Evolutionary conservation across 2,888 invertebrate species (phyloP).

Genomic region (Xylocampa areola): DNA sequence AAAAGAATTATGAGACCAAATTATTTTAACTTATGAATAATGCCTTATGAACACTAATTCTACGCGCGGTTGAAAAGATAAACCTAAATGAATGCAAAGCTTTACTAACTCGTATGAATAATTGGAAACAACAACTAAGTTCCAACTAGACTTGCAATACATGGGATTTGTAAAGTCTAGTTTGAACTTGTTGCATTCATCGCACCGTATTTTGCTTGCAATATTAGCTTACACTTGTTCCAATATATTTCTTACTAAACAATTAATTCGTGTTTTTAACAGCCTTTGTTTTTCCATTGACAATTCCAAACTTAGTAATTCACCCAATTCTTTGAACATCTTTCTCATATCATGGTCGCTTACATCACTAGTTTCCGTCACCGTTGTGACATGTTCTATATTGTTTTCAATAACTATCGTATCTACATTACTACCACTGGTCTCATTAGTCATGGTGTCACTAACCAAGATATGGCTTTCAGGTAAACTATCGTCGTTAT

Average conservation of each 20-base stretch:
- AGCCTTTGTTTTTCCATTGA: constrained; percentile 11
- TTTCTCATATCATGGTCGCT: constrained; percentile 24
- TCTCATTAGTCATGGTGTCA: not conserved
- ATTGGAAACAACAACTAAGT: too few relatives aligned
- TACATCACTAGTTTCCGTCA: not conserved
- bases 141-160: too few relatives aligned
- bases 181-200: too few relatives aligned
- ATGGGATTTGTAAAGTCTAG: too few relatives aligned
- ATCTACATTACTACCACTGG: not conserved
- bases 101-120: too few relatives aligned
- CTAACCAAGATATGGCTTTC: not conserved
- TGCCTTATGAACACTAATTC: too few relatives aligned
- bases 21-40: too few relatives aligned
- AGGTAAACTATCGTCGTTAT: constrained; percentile 6
- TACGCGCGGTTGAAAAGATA: too few relatives aligned
- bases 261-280: constrained; percentile 21
- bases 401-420: not conserved
- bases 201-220: too few relatives aligned
- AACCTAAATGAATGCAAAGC: too few relatives aligned
- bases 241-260: constrained; percentile 7
- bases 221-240: not conserved
- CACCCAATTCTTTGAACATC: constrained; percentile 26
- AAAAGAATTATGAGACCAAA: too few relatives aligned
- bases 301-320: constrained; percentile 24
- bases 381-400: not conserved